A percentile compares a stretch with the other conserved stretches of the same genome.
phyloP scores from a whole-genome alignment of 2,113 vertebrate genomes.

The Archilochus colubris region DNA sequence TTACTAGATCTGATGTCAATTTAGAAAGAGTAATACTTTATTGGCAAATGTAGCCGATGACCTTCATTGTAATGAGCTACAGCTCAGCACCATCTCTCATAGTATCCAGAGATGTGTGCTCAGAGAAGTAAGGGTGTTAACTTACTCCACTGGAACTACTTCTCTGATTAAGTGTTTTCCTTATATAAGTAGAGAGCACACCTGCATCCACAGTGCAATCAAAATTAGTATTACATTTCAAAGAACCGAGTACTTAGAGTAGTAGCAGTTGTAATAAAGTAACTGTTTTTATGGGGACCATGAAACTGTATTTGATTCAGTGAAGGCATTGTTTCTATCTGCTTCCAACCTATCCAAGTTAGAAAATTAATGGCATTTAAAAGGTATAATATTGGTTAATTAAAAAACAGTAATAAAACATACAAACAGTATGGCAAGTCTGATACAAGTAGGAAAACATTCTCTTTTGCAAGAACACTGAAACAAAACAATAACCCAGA shows the following conservation, averaged over 20 bases:
- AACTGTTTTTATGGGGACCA: background rate
- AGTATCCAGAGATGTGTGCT: background rate
- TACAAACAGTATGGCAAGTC: background rate
- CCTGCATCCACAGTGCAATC: accelerated
- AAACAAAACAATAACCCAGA: background rate
- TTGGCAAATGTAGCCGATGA: background rate
- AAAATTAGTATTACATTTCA: background rate
- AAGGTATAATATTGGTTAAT: background rate
- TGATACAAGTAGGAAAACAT: background rate
- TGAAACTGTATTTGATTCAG: background rate
- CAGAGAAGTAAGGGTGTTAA: background rate
- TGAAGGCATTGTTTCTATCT: background rate
- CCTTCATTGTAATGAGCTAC: background rate
- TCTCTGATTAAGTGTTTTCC: background rate
- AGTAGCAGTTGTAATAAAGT: background rate
- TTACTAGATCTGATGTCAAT: background rate
- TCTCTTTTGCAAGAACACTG: background rate
- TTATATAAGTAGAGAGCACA: background rate
- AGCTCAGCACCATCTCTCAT: background rate
- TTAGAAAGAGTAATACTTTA: background rate
- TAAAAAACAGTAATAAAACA: background rate
- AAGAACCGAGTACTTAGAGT: background rate
- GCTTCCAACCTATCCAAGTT: background rate
- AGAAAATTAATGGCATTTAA: background rate
- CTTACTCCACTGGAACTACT: background rate